phyloP scores from a whole-genome alignment of 2,888 invertebrate species.

The Drosophila merina region DNA sequence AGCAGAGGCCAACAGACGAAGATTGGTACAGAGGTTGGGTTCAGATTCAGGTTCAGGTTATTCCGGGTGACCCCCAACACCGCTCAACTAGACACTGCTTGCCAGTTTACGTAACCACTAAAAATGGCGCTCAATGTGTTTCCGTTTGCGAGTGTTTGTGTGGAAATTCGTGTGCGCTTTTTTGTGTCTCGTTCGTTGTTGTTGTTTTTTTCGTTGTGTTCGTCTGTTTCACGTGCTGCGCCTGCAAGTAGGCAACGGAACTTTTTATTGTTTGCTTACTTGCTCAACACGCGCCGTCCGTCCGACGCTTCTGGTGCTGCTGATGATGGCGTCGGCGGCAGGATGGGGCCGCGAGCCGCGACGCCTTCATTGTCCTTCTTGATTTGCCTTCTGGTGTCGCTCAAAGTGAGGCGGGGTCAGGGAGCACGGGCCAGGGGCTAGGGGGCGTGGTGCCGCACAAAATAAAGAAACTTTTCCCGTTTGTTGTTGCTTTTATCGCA shows the following conservation, averaged over 20 bases:
- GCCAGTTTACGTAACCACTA: slow-evolving; percentile 72
- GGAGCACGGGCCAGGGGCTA: too few relatives aligned
- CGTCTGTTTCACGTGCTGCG: slow-evolving; percentile 38
- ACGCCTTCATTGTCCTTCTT: slow-evolving; percentile 67
- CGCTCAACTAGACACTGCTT: slow-evolving; percentile 43
- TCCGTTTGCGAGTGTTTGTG: slow-evolving; percentile 6
- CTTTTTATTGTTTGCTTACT: slow-evolving; percentile 78
- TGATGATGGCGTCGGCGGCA: slow-evolving; percentile 14
- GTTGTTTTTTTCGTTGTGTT: not conserved
- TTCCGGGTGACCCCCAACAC: slow-evolving; percentile 30
- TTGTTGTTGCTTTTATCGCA: slow-evolving; percentile 53
- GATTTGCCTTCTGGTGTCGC: slow-evolving; percentile 63
- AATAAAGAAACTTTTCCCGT: slow-evolving; percentile 63
- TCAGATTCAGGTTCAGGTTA: not conserved
- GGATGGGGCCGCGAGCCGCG: slow-evolving; percentile 49
- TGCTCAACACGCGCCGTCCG: slow-evolving; percentile 64
- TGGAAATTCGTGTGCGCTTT: slow-evolving; percentile 20
- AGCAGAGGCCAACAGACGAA: slow-evolving; percentile 23
- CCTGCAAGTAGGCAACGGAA: slow-evolving; percentile 42
- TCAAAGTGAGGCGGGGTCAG: slow-evolving; percentile 12
- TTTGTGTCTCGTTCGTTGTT: not conserved
- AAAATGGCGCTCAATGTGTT: slow-evolving; percentile 52
- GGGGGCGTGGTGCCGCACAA: slow-evolving; percentile 22
- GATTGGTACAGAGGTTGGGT: not conserved
- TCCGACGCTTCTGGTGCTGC: slow-evolving; percentile 24